Evolutionary conservation across 1,140 invertebrate species (phyloP).

Genomic region (Campoletis sonorensis): DNA sequence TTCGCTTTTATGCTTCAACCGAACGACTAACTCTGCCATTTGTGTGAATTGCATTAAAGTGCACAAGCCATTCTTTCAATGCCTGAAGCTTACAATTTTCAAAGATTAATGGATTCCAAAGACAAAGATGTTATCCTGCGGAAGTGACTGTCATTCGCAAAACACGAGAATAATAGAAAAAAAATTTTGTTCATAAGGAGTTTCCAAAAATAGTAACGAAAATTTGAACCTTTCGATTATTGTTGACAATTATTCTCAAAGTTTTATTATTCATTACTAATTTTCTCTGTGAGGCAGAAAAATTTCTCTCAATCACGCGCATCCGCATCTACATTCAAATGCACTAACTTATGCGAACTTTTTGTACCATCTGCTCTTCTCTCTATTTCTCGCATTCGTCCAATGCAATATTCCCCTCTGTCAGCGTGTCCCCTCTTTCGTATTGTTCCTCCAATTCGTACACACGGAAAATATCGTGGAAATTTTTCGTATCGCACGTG

Average conservation of each 20-base stretch:
- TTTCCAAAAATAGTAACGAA: neutral
- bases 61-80: no score
- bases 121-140: no score
- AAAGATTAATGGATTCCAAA: no score
- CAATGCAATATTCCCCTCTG: conserved; percentile 5
- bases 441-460: neutral
- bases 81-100: no score
- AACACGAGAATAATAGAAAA: no score
- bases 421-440: neutral
- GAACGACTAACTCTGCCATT: neutral
- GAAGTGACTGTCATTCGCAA: no score
- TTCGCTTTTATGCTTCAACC: neutral
- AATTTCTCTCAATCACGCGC: neutral
- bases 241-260: no score
- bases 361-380: conserved; percentile 32
- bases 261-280: no score
- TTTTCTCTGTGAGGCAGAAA: neutral
- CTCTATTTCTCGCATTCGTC: neutral
- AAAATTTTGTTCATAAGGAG: no score
- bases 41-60: neutral
- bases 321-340: neutral
- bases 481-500: conserved; percentile 10
- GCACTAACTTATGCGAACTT: neutral
- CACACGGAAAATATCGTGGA: conserved; percentile 18
- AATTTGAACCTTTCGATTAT: neutral